phyloP scores from a whole-genome alignment of 2,888 invertebrate species.

The Agrochola lota region DNA sequence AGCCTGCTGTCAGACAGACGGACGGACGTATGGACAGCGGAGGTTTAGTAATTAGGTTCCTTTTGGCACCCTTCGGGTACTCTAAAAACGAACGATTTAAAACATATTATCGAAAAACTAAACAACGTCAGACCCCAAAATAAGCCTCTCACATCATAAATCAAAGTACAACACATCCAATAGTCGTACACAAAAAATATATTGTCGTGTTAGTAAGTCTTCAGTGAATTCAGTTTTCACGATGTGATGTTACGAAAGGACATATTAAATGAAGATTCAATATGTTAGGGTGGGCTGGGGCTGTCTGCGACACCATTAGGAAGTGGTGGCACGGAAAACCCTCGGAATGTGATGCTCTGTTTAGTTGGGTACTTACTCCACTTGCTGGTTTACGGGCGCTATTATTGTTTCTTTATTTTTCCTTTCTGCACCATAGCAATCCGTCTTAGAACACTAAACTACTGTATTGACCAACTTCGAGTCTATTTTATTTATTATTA shows the following conservation, averaged over 20 bases:
- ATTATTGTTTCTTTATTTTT: too few species aligned
- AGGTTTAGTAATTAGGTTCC: too few species aligned
- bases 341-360: conserved; percentile 83
- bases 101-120: neutral
- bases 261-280: conserved; percentile 88
- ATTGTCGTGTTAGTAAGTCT: conserved; percentile 68
- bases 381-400: conserved; percentile 45
- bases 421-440: too few species aligned
- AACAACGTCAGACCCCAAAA: conserved; percentile 3
- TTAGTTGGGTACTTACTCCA: conserved; percentile 57
- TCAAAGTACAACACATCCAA: conserved; percentile 52
- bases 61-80: too few species aligned
- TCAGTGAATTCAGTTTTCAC: conserved; percentile 78
- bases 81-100: neutral
- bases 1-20: too few species aligned
- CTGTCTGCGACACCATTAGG: conserved; percentile 85
- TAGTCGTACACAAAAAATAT: conserved; percentile 64
- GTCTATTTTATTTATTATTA: too few species aligned
- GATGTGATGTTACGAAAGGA: conserved; percentile 76
- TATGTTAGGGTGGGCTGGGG: conserved; percentile 81
- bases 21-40: too few species aligned
- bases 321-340: conserved; percentile 87
- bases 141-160: conserved; percentile 36
- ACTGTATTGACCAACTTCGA: too few species aligned
- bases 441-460: too few species aligned